Evolutionary conservation across 2,888 invertebrate species (phyloP).

Genomic region (Caenorhabditis sp.): DNA sequence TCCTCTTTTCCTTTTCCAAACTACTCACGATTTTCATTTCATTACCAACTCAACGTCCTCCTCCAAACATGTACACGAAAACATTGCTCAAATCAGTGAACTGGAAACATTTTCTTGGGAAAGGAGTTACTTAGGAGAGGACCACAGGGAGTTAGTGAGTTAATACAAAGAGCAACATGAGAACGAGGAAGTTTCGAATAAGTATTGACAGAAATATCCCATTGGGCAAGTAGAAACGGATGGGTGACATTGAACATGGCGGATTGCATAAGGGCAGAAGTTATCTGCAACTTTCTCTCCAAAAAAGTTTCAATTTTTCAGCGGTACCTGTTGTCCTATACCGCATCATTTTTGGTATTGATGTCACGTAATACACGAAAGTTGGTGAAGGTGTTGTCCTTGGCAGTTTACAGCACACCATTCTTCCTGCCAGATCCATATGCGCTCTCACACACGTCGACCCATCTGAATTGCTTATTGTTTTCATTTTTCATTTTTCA

Average conservation of each 20-base stretch:
- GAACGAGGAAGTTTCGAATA: conserved; percentile 52
- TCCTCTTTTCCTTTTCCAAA: conserved; percentile 33
- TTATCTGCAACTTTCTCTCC: conserved; percentile 50
- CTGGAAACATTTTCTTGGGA: conserved; percentile 39
- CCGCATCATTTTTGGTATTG: conserved; percentile 51
- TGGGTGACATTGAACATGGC: conserved; percentile 48
- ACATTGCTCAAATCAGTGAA: conserved; percentile 46
- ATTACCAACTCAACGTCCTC: conserved; percentile 21
- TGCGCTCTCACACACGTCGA: conserved; percentile 59
- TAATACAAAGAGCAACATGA: conserved; percentile 62
- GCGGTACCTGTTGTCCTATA: conserved; percentile 57
- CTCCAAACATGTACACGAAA: conserved; percentile 12
- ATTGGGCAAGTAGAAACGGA: conserved; percentile 60
- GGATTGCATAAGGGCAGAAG: conserved; percentile 59
- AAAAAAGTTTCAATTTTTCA: neutral
- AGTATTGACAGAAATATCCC: conserved; percentile 63
- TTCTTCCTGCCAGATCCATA: conserved; percentile 61
- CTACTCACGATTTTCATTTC: conserved; percentile 24
- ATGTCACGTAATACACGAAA: conserved; percentile 58
- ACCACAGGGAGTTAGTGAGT: conserved; percentile 1
- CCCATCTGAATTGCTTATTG: conserved; percentile 23
- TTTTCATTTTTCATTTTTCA: too few relatives aligned
- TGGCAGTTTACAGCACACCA: conserved; percentile 65
- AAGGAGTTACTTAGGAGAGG: conserved; percentile 17
- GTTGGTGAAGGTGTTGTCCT: conserved; percentile 58